phyloP scores from a whole-genome alignment of 2,797 vertebrate genomes.

The Brachyalestes nurse region DNA sequence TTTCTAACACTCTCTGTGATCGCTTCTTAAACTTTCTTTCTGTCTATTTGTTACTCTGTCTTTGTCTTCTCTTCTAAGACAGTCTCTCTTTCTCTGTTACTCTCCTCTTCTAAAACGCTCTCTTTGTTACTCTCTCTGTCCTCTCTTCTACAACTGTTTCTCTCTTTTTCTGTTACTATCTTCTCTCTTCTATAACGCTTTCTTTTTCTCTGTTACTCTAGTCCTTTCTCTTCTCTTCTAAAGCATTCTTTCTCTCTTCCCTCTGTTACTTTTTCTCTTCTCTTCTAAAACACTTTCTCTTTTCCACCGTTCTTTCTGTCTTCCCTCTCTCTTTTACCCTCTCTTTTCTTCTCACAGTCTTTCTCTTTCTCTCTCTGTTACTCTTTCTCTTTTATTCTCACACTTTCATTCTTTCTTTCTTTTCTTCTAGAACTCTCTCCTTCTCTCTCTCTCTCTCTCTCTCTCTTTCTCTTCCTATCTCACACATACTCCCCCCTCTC shows the following conservation, averaged over 20 bases:
- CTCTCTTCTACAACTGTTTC: no score
- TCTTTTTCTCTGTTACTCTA: not conserved
- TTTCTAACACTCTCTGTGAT: no score
- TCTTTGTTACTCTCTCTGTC: not conserved
- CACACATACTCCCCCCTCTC: not conserved
- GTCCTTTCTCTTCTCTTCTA: constrained; percentile 7
- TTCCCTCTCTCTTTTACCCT: not conserved
- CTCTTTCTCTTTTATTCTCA: not conserved
- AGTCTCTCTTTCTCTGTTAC: not conserved
- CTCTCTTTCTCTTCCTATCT: not conserved
- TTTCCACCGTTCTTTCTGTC: no score
- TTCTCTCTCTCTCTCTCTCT: not conserved
- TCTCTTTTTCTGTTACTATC: constrained; percentile 1
- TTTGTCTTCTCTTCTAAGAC: not conserved
- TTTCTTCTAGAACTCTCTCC: no score
- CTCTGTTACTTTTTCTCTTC: not conserved
- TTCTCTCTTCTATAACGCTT: not conserved
- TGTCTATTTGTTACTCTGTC: no score
- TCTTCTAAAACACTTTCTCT: no score
- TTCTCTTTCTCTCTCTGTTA: no score
- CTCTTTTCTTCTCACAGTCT: no score
- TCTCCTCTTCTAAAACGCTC: not conserved
- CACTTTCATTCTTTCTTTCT: no score
- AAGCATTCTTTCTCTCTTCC: not conserved
- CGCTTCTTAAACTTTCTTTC: no score